Conservation (phyloP, 2,797 vertebrate genomes). For the Mergus octosetaceus region DNA sequence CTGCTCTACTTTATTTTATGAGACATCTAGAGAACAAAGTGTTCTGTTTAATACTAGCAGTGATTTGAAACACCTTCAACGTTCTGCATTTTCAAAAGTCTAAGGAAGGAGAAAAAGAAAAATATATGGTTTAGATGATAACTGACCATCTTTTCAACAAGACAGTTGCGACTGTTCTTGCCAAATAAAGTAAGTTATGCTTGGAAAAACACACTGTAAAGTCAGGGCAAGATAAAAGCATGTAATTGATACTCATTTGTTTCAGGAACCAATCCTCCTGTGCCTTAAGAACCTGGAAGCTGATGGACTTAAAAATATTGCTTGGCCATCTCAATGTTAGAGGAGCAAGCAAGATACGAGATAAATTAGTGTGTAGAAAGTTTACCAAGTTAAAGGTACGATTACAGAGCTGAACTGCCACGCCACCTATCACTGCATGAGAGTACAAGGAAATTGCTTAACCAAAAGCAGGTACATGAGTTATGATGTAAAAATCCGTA, state of each 20-base stretch:
- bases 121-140: background rate
- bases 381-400: background rate
- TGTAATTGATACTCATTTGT: background rate
- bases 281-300: background rate
- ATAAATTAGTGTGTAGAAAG: background rate
- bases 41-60: background rate
- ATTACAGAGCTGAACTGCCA: background rate
- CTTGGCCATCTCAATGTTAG: background rate
- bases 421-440: background rate
- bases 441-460: background rate
- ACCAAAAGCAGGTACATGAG: background rate
- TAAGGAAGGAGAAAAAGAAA: background rate
- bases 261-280: background rate
- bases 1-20: background rate
- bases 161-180: background rate
- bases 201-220: background rate
- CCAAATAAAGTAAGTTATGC: background rate
- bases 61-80: background rate
- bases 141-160: background rate
- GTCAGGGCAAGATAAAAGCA: background rate
- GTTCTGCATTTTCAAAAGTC: background rate
- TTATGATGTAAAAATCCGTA: background rate
- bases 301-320: background rate
- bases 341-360: background rate
- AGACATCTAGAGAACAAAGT: background rate